phyloP scores from a whole-genome alignment of 2,113 vertebrate genomes.

The Lagenorhynchus albirostris region DNA sequence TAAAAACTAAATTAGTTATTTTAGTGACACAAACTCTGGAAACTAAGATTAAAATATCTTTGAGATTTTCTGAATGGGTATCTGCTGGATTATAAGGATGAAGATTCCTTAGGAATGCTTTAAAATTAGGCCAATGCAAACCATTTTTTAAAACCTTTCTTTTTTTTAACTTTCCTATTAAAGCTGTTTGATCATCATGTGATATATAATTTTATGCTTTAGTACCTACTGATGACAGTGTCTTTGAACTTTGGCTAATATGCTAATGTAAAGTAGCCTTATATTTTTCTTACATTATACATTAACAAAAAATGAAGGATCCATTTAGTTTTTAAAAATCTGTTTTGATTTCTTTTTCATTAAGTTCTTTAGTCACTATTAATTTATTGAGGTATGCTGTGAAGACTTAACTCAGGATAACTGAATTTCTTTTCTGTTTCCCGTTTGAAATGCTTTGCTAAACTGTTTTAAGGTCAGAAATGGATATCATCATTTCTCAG shows the following conservation, averaged over 20 bases:
- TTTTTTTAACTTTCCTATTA: background rate
- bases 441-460: background rate
- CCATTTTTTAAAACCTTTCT: background rate
- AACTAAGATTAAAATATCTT: background rate
- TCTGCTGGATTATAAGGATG: background rate
- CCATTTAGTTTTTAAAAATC: background rate
- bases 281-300: background rate
- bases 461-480: background rate
- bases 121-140: slow-evolving; percentile 8
- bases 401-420: background rate
- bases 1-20: slow-evolving; percentile 5
- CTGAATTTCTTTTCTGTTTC: slow-evolving; percentile 13
- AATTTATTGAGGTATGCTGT: background rate
- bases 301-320: background rate
- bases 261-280: background rate
- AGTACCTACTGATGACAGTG: background rate
- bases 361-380: background rate
- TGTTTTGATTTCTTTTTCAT: slow-evolving; percentile 16
- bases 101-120: background rate
- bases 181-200: background rate
- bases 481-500: background rate
- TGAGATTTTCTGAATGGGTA: background rate
- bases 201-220: slow-evolving; percentile 6
- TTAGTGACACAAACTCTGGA: background rate
- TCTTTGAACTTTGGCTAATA: background rate